Conservation (phyloP, 2,113 vertebrate genomes). For the Sardina pilchardus region DNA sequence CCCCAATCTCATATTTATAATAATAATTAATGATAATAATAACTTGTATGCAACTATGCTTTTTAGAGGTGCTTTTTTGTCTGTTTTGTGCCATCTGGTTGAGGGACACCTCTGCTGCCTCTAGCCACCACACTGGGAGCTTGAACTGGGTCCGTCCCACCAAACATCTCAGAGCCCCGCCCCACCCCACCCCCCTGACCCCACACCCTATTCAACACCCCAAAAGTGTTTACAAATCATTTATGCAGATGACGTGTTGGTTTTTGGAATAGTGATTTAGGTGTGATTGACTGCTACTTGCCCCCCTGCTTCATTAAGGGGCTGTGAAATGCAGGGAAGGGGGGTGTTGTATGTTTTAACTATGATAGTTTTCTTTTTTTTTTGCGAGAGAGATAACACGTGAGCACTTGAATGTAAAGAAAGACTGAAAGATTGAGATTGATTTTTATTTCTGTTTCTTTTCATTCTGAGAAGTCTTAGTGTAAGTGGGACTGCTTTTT, state of each 20-base stretch:
- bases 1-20: conserved; percentile 80
- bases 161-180: conserved; percentile 60
- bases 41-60: conserved; percentile 68
- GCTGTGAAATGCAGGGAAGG: neutral
- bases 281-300: conserved; percentile 54
- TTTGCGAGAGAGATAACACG: conserved; percentile 31
- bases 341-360: neutral
- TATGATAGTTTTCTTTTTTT: conserved; percentile 26
- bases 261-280: conserved; percentile 66
- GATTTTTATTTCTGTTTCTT: conserved; percentile 27
- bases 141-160: conserved; percentile 71
- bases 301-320: conserved; percentile 25
- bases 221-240: conserved; percentile 78
- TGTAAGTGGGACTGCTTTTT: neutral
- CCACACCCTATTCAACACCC: neutral
- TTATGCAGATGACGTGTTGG: conserved; percentile 65
- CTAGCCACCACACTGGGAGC: conserved; percentile 57
- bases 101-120: conserved; percentile 63
- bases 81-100: conserved; percentile 55
- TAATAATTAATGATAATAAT: conserved; percentile 16
- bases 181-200: neutral
- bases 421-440: conserved; percentile 33
- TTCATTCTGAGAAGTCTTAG: neutral
- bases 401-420: conserved; percentile 50
- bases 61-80: conserved; percentile 75